A percentile compares a stretch with the other conserved stretches of the same genome.
These are phyloP conservation scores for Parazoanthus darwini DNA, from an alignment of 92 coral and sea anemone species.

Conservation along the genomic window DNA sequence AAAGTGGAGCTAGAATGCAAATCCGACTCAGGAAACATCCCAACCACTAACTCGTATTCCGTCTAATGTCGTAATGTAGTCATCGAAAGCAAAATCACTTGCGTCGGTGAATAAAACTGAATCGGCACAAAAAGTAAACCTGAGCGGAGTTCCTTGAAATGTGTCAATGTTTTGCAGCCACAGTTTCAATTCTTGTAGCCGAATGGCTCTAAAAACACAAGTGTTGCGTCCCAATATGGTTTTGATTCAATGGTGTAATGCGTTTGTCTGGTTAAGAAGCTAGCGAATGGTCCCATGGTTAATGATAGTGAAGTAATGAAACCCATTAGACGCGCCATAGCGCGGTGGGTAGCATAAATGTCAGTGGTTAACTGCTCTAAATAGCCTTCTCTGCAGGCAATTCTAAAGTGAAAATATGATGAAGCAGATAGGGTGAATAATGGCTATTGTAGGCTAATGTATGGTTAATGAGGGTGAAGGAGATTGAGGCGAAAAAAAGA, in stretches of 20 bases:
- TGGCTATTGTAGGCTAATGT: too few species aligned
- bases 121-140: not conserved
- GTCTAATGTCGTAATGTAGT: slow-evolving; percentile 3
- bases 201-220: slow-evolving; percentile 30
- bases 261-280: slow-evolving; percentile 60
- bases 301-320: slow-evolving; percentile 44
- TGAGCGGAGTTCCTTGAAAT: slow-evolving; percentile 20
- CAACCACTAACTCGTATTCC: not conserved
- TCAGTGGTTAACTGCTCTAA: slow-evolving; percentile 1
- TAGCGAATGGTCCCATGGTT: slow-evolving; percentile 57
- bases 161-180: slow-evolving; percentile 28
- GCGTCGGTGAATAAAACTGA: slow-evolving; percentile 40
- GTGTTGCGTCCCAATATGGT: slow-evolving; percentile 34
- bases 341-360: slow-evolving; percentile 42
- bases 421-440: too few species aligned
- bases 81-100: slow-evolving; percentile 43
- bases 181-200: slow-evolving; percentile 37
- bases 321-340: slow-evolving; percentile 51
- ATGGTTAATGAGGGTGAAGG: too few species aligned
- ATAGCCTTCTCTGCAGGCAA: too few species aligned
- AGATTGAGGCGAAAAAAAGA: too few species aligned
- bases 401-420: too few species aligned
- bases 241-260: slow-evolving; percentile 41
- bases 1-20: not conserved
- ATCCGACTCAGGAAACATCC: not conserved